Conservation (phyloP, 1,140 invertebrate genomes). For the Lordiphosa mommai region DNA sequence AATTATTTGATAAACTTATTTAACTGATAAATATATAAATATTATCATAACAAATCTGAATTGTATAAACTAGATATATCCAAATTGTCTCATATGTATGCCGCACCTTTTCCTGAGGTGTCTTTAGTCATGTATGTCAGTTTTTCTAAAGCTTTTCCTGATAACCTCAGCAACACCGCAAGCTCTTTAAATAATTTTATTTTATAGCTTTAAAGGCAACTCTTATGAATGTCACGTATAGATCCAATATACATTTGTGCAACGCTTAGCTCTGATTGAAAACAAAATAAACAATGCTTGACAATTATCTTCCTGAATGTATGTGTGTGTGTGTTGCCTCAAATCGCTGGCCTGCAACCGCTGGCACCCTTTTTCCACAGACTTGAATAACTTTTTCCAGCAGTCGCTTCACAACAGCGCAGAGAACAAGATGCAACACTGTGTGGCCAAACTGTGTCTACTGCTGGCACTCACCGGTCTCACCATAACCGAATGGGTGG, state of each 20-base stretch:
- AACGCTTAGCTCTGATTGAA: slow-evolving; percentile 24
- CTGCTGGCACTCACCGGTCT: slow-evolving; percentile 16
- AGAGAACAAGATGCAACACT: slow-evolving; percentile 30
- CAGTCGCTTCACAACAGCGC: slow-evolving; percentile 18
- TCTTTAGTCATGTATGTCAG: neutral
- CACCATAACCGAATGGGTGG: slow-evolving; percentile 31
- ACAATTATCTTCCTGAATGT: slow-evolving; percentile 15
- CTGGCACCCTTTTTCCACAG: slow-evolving; percentile 38
- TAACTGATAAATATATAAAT: too few species aligned
- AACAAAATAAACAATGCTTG: slow-evolving; percentile 41
- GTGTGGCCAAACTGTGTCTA: slow-evolving; percentile 17
- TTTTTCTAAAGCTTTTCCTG: slow-evolving; percentile 20
- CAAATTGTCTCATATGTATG: too few species aligned
- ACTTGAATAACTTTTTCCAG: slow-evolving; percentile 10
- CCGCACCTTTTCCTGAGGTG: neutral
- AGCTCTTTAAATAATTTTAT: too few species aligned
- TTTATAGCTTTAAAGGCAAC: slow-evolving; percentile 52
- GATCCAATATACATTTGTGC: slow-evolving; percentile 24
- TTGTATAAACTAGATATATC: too few species aligned
- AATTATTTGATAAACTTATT: too few species aligned
- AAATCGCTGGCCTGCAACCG: slow-evolving; percentile 39
- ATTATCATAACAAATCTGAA: too few species aligned
- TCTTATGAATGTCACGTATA: slow-evolving; percentile 43
- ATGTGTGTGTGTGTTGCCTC: neutral
- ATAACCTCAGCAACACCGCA: too few species aligned